Conservation (phyloP, 1,140 invertebrate genomes). For the Drosophila malerkotliana region DNA sequence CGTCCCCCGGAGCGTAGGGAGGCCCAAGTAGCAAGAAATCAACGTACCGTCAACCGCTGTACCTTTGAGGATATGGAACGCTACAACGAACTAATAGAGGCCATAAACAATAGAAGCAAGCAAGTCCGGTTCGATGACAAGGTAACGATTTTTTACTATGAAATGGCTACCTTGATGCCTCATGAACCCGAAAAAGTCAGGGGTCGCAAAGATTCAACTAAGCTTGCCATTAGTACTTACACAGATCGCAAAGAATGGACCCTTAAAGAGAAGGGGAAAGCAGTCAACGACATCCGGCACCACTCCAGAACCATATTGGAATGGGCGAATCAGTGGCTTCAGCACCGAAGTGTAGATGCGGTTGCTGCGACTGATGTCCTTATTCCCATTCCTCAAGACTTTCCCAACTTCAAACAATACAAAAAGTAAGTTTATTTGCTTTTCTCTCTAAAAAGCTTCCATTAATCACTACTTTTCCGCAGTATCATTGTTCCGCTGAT, state of each 20-base stretch:
- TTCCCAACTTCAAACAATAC: conserved; percentile 60
- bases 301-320: conserved; percentile 55
- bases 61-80: conserved; percentile 69
- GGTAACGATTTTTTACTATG: conserved; percentile 20
- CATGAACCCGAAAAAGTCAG: not conserved
- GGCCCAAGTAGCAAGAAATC: conserved; percentile 43
- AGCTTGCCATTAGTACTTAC: conserved; percentile 40
- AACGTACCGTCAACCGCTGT: conserved; percentile 67
- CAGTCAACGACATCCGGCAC: conserved; percentile 43
- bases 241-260: conserved; percentile 52
- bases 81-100: not conserved
- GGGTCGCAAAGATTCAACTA: conserved; percentile 41
- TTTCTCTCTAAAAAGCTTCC: not conserved
- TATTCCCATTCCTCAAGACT: conserved; percentile 59
- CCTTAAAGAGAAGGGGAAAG: not conserved
- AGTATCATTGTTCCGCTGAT: conserved; percentile 71
- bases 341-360: conserved; percentile 39
- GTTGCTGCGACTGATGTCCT: conserved; percentile 53
- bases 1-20: conserved; percentile 48
- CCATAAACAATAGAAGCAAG: conserved; percentile 5
- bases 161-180: too few relatives aligned
- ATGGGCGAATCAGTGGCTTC: conserved; percentile 72
- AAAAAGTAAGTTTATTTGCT: conserved; percentile 47
- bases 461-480: not conserved
- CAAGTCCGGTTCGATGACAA: conserved; percentile 43